These are phyloP conservation scores for Temnothorax unifasciatus DNA, from an alignment of 2,888 invertebrate species.

Conservation along the genomic window DNA sequence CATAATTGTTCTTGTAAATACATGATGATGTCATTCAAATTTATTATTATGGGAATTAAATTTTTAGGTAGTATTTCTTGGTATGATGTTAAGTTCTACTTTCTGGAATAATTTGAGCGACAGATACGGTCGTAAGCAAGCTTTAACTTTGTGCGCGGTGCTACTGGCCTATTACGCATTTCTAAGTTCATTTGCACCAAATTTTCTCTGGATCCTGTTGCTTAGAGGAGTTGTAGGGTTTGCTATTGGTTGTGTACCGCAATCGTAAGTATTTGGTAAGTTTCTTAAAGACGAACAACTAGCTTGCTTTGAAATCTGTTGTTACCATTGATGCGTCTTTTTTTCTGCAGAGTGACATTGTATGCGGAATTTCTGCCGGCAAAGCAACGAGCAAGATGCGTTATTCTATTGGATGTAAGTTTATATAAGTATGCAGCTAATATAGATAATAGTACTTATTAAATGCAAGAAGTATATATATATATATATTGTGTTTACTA, in stretches of 20 bases:
- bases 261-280: conserved; percentile 92
- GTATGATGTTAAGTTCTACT: conserved; percentile 98
- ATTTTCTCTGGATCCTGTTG: conserved; percentile 95
- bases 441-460: background rate
- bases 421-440: conserved; percentile 46
- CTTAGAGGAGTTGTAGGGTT: conserved; percentile 97
- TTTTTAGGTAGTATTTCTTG: conserved; percentile 92
- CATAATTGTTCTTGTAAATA: conserved; percentile 10
- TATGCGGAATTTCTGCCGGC: conserved; percentile 98
- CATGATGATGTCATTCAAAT: background rate
- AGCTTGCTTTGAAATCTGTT: background rate
- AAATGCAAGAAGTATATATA: conserved; percentile 22
- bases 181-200: conserved; percentile 95
- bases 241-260: conserved; percentile 98
- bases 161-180: conserved; percentile 96
- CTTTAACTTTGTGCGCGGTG: conserved; percentile 96
- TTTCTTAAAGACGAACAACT: conserved; percentile 16
- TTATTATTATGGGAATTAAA: conserved; percentile 36
- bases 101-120: conserved; percentile 99
- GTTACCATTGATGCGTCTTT: background rate
- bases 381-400: conserved; percentile 97
- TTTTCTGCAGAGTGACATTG: conserved; percentile 92
- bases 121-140: conserved; percentile 96
- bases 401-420: conserved; percentile 97
- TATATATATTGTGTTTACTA: conserved; percentile 81